Conservation (phyloP, 2,113 vertebrate species). For the Chaetorhynchus papuensis region DNA sequence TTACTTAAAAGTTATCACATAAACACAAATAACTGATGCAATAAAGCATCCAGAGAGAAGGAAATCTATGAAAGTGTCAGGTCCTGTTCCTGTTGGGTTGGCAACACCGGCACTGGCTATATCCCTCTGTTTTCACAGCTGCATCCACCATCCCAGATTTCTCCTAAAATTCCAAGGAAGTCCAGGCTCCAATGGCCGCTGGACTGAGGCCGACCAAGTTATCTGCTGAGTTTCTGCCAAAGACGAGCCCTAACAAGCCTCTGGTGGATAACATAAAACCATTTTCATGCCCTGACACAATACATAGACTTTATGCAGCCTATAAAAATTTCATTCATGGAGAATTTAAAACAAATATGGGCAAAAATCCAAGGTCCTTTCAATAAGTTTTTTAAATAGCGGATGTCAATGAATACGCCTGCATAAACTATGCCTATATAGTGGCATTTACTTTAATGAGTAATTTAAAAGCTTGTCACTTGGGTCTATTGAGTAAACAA, state of each 20-base stretch:
- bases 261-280: background rate
- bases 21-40: background rate
- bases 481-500: background rate
- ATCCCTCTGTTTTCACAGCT: background rate
- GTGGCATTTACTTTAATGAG: slow-evolving; percentile 6
- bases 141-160: background rate
- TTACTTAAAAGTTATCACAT: background rate
- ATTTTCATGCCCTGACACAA: background rate
- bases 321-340: background rate
- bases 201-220: background rate
- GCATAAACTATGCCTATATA: background rate
- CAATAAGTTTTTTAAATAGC: slow-evolving; percentile 12
- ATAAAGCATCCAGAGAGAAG: background rate
- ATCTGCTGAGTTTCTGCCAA: background rate
- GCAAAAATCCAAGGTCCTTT: slow-evolving; percentile 9
- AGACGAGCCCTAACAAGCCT: background rate
- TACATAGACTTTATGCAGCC: background rate
- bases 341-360: background rate
- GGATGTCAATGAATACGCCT: slow-evolving; percentile 1
- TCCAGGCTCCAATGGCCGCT: background rate
- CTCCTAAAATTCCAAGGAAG: background rate
- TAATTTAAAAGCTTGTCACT: background rate
- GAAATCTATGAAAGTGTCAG: background rate
- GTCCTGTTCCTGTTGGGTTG: background rate
- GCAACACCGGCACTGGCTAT: background rate